phyloP scores from a whole-genome alignment of 2,113 vertebrate genomes.

The Acrocephalus kingi region DNA sequence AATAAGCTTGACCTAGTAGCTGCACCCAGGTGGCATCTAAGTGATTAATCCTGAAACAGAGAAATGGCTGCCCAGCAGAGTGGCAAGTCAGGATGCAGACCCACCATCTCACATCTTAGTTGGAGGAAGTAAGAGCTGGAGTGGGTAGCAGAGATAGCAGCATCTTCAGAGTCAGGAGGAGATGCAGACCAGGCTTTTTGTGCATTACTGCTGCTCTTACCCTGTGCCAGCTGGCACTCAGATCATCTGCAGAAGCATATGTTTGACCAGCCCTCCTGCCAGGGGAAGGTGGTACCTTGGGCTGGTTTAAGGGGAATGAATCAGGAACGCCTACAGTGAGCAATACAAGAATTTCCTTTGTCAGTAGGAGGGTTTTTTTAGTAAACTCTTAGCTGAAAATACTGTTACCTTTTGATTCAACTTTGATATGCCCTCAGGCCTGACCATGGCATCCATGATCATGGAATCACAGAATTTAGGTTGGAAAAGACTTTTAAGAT shows the following conservation, averaged over 20 bases:
- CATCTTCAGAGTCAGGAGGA: background rate
- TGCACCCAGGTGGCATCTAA: background rate
- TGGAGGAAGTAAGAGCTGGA: background rate
- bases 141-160: background rate
- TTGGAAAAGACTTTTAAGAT: background rate
- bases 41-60: background rate
- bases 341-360: background rate
- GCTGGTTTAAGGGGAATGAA: background rate
- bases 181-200: background rate
- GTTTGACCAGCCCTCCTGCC: slow-evolving; percentile 25
- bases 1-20: background rate
- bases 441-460: background rate
- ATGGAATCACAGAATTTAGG: background rate
- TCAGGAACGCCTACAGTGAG: background rate
- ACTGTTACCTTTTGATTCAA: background rate
- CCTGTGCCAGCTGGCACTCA: background rate
- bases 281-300: background rate
- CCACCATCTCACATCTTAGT: background rate
- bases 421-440: background rate
- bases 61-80: background rate
- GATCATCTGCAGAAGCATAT: slow-evolving; percentile 29
- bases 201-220: background rate
- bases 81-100: background rate
- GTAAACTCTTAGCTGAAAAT: background rate
- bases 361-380: background rate